Evolutionary conservation across 1,140 invertebrate genomes (phyloP).

Genomic region (Bombus difficillimus): DNA sequence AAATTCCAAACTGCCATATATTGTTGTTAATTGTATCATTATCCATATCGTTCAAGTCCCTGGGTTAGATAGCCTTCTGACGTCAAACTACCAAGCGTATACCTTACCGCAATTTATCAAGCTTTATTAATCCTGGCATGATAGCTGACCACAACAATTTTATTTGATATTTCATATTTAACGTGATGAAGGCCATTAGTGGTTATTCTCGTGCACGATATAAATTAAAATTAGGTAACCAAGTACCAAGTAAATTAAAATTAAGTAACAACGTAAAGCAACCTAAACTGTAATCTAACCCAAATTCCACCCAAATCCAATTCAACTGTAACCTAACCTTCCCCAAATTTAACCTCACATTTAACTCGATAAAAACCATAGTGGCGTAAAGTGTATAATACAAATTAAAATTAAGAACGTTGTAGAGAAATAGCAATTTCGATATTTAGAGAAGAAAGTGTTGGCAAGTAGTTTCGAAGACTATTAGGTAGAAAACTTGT

Average conservation of each 20-base stretch:
- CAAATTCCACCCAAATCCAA: not conserved
- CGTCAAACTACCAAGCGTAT: not conserved
- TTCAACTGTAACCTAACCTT: not conserved
- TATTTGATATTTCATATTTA: not conserved
- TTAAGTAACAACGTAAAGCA: not conserved
- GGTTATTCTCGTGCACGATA: not conserved
- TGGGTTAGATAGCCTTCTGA: not conserved
- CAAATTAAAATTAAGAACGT: too few species aligned
- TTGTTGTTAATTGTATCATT: conserved; percentile 3
- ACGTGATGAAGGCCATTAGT: not conserved
- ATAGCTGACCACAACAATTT: not conserved
- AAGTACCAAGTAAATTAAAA: not conserved
- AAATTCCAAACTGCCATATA: not conserved
- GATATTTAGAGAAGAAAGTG: not conserved
- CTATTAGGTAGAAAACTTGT: not conserved
- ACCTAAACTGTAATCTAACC: not conserved
- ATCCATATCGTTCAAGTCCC: not conserved
- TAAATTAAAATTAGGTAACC: not conserved
- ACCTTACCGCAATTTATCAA: not conserved
- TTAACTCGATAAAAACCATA: too few species aligned
- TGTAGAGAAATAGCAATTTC: too few species aligned
- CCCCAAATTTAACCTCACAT: not conserved
- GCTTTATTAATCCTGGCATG: not conserved
- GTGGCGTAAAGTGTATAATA: too few species aligned
- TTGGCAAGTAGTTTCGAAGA: not conserved